These are phyloP conservation scores for Sturmia bella DNA, from an alignment of 2,888 invertebrate genomes.

Conservation along the genomic window DNA sequence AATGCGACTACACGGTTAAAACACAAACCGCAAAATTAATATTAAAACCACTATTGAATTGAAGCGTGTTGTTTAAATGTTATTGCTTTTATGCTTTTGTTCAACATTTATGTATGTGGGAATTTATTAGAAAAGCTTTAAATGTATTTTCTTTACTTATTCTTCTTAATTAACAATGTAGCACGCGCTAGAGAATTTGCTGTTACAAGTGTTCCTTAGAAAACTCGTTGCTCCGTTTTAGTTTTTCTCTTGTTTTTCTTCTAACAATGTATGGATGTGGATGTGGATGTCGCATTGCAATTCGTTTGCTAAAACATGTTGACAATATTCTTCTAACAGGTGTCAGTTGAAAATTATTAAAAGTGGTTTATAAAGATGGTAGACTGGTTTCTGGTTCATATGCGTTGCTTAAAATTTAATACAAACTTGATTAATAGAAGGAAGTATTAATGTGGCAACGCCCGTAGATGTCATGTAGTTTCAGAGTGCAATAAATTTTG, in stretches of 20 bases:
- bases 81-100: conserved; percentile 15
- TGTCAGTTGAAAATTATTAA: conserved; percentile 18
- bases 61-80: conserved; percentile 58
- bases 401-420: conserved; percentile 20
- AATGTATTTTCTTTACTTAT: neutral
- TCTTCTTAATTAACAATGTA: conserved; percentile 1
- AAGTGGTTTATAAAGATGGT: conserved; percentile 11
- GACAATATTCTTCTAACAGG: conserved; percentile 27
- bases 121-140: conserved; percentile 30
- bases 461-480: conserved; percentile 37
- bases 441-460: conserved; percentile 44
- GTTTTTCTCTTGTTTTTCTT: neutral
- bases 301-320: conserved; percentile 23
- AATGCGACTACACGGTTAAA: conserved; percentile 36
- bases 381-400: conserved; percentile 37
- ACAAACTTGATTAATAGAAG: conserved; percentile 31
- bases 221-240: conserved; percentile 29
- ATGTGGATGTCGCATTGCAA: neutral
- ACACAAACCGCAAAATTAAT: conserved; percentile 51
- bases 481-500: conserved; percentile 13
- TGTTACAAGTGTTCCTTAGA: conserved; percentile 22
- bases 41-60: conserved; percentile 73
- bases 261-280: neutral
- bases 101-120: conserved; percentile 3
- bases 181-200: conserved; percentile 44